phyloP scores from a whole-genome alignment of 2,797 vertebrate species.

The Halcyon badia region DNA sequence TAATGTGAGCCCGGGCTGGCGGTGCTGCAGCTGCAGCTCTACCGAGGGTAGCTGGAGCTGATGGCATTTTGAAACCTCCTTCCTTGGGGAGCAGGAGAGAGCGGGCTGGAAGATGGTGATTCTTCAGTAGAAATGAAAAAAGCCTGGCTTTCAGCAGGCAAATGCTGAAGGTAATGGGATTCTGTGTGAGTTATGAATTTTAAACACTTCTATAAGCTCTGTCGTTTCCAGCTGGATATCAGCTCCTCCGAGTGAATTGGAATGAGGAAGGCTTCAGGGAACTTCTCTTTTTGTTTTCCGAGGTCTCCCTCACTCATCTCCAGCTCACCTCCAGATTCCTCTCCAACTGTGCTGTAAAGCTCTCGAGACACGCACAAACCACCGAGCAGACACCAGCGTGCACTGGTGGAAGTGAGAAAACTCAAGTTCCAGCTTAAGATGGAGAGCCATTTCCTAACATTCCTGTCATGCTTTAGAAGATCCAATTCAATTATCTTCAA shows the following conservation, averaged over 20 bases:
- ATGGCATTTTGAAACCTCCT: slow-evolving; percentile 3
- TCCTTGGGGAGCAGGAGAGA: slow-evolving; percentile 11
- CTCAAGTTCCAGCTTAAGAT: neutral
- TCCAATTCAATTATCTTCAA: neutral
- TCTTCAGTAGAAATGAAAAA: neutral
- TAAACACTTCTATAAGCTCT: slow-evolving; percentile 49
- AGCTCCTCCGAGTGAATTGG: slow-evolving; percentile 14
- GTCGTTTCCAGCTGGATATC: slow-evolving; percentile 35
- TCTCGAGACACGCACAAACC: neutral
- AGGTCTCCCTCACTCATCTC: neutral
- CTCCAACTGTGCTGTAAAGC: slow-evolving; percentile 11
- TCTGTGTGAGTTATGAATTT: slow-evolving; percentile 65
- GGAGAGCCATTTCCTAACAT: neutral
- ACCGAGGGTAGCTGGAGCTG: neutral
- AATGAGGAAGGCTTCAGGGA: slow-evolving; percentile 12
- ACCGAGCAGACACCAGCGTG: neutral
- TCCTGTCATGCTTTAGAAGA: neutral
- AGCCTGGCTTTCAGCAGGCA: slow-evolving; percentile 42
- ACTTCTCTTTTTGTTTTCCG: neutral
- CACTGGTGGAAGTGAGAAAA: neutral
- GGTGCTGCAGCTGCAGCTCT: neutral
- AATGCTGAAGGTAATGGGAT: slow-evolving; percentile 57
- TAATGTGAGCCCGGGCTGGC: neutral
- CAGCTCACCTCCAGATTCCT: neutral
- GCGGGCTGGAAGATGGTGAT: neutral